phyloP scores from a whole-genome alignment of 2,888 invertebrate genomes.

The Cryptus viduatorius region DNA sequence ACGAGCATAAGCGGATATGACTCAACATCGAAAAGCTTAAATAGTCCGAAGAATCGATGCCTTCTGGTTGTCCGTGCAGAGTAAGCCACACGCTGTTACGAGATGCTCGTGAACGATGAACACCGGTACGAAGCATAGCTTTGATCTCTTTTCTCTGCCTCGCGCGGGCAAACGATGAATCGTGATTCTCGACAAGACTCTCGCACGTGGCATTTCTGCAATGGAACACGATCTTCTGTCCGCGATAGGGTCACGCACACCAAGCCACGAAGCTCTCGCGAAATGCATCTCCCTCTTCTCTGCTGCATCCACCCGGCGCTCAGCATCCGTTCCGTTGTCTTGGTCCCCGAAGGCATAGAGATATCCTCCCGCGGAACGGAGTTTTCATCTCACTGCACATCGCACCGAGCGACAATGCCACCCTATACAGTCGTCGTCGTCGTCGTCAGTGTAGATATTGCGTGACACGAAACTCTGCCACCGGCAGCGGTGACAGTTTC shows the following conservation, averaged over 20 bases:
- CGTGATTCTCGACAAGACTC: slow-evolving; percentile 8
- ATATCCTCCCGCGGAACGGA: neutral
- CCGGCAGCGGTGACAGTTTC: neutral
- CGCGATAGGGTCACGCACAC: neutral
- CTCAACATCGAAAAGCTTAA: neutral
- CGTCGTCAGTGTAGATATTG: neutral
- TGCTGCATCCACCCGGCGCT: neutral
- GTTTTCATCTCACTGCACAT: neutral
- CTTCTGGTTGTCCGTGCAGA: neutral
- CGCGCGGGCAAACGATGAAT: neutral
- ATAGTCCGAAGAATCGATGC: neutral
- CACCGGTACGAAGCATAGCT: neutral
- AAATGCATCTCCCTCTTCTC: slow-evolving; percentile 4
- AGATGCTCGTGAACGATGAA: neutral
- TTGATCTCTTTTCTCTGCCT: neutral
- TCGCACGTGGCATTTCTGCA: slow-evolving; percentile 20
- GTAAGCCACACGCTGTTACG: neutral
- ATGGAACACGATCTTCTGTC: neutral
- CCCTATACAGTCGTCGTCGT: too few relatives aligned
- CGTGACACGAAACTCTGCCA: neutral
- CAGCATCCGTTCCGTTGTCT: neutral
- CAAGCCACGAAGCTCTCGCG: neutral
- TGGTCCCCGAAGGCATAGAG: neutral
- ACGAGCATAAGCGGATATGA: neutral
- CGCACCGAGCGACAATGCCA: neutral